Conservation (phyloP, 2,797 vertebrate genomes). For the Malacoctenus gilli region DNA sequence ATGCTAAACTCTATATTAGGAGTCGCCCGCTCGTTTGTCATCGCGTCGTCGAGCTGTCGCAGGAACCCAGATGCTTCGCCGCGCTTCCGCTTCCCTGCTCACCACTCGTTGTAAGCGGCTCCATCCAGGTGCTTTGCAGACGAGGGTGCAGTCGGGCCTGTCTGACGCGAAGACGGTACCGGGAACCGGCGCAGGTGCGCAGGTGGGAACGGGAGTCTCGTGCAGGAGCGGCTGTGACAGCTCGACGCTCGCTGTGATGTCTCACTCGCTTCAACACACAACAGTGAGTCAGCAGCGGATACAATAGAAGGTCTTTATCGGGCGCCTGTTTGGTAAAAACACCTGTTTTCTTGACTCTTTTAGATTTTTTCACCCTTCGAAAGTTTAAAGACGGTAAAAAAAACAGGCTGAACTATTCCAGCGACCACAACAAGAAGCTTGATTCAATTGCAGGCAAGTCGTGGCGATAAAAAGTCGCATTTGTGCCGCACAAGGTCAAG, state of each 20-base stretch:
- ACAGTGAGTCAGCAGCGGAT: slow-evolving; percentile 1
- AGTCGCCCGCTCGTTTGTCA: slow-evolving; percentile 43
- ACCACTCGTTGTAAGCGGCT: slow-evolving; percentile 51
- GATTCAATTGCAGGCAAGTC: too few relatives aligned
- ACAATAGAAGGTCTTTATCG: too few relatives aligned
- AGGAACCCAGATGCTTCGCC: slow-evolving; percentile 38
- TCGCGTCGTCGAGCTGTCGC: slow-evolving; percentile 41
- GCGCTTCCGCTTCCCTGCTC: slow-evolving; percentile 16
- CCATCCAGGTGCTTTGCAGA: slow-evolving; percentile 24
- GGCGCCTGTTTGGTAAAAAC: too few relatives aligned
- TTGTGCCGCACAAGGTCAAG: not conserved
- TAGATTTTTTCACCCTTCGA: too few relatives aligned
- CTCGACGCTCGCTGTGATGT: slow-evolving; percentile 36
- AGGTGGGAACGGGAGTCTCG: slow-evolving; percentile 31
- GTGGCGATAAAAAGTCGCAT: too few relatives aligned
- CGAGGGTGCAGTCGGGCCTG: slow-evolving; percentile 40
- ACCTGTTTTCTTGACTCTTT: too few relatives aligned
- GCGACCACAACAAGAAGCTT: too few relatives aligned
- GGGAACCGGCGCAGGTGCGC: slow-evolving; percentile 56
- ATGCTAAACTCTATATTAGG: slow-evolving; percentile 44
- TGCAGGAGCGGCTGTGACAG: slow-evolving; percentile 46
- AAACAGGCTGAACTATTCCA: too few relatives aligned
- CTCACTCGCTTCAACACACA: slow-evolving; percentile 41
- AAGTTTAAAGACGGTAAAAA: too few relatives aligned
- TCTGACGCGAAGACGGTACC: slow-evolving; percentile 39